Evolutionary conservation across 1,140 invertebrate genomes (phyloP).

Genomic region (Platyscapa corneri): DNA sequence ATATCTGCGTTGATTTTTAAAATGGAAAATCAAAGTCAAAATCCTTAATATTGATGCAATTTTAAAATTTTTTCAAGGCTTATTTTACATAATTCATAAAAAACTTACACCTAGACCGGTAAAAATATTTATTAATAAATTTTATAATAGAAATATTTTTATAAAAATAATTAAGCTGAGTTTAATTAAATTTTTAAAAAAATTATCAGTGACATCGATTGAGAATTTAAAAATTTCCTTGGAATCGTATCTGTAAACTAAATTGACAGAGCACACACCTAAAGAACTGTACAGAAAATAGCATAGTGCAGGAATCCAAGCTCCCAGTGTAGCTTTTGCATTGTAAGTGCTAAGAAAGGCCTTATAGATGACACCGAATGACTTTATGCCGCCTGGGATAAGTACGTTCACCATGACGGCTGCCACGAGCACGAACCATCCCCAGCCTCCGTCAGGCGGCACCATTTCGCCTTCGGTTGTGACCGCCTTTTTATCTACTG

Average conservation of each 20-base stretch:
- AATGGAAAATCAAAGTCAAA: no score
- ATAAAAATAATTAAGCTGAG: no score
- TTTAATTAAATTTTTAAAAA: no score
- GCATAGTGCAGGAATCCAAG: conserved; percentile 88
- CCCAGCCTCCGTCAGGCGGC: conserved; percentile 85
- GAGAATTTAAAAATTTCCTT: no score
- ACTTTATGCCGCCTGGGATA: conserved; percentile 90
- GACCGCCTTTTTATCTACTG: conserved; percentile 48
- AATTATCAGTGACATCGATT: no score
- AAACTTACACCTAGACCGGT: no score
- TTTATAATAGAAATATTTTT: no score
- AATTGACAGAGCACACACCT: conserved; percentile 74
- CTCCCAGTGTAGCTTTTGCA: conserved; percentile 81
- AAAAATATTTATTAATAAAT: no score
- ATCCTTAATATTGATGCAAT: no score
- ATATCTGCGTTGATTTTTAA: no score
- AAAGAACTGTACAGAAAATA: conserved; percentile 91
- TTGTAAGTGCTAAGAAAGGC: conserved; percentile 86
- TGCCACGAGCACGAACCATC: conserved; percentile 88
- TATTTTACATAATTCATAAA: no score
- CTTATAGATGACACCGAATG: conserved; percentile 88
- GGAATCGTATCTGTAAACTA: background rate
- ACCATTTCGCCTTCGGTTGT: conserved; percentile 71
- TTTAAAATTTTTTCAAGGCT: no score
- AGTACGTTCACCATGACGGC: conserved; percentile 87